Percentiles rank a stretch among this genome's conserved stretches.
These are phyloP conservation scores for Cephalopachus bancanus DNA, from an alignment of 2,797 vertebrate genomes.

Conservation along the genomic window DNA sequence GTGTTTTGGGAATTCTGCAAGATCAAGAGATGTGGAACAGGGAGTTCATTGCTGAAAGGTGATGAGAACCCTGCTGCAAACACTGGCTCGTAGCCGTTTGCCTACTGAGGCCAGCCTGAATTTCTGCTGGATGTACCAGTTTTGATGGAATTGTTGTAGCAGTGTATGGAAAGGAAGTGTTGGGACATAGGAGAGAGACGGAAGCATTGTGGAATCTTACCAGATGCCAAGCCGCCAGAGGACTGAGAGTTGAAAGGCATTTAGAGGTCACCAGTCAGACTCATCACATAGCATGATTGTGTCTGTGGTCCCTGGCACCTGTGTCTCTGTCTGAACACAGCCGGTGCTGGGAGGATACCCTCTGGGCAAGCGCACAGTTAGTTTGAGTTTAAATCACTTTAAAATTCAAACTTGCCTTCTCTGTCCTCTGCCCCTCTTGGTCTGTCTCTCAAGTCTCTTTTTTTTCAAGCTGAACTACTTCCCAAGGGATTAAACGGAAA, in stretches of 20 bases:
- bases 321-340: background rate
- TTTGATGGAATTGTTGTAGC: constrained; percentile 6
- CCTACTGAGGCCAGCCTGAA: background rate
- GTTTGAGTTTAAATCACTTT: background rate
- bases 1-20: background rate
- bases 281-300: background rate
- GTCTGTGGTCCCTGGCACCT: background rate
- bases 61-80: constrained; percentile 34
- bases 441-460: too few species aligned
- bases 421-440: background rate
- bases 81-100: background rate
- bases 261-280: background rate
- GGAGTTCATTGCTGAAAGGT: constrained; percentile 2
- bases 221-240: background rate
- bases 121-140: background rate
- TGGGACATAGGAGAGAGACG: constrained; percentile 1
- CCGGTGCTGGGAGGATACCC: background rate
- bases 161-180: constrained; percentile 7
- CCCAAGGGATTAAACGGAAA: too few species aligned
- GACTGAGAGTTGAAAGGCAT: constrained; percentile 1
- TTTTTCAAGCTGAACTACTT: too few species aligned
- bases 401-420: background rate
- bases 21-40: background rate
- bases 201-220: background rate
- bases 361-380: background rate